These are phyloP conservation scores for Pegoplata infirma DNA, from an alignment of 2,888 invertebrate species.

Conservation along the genomic window DNA sequence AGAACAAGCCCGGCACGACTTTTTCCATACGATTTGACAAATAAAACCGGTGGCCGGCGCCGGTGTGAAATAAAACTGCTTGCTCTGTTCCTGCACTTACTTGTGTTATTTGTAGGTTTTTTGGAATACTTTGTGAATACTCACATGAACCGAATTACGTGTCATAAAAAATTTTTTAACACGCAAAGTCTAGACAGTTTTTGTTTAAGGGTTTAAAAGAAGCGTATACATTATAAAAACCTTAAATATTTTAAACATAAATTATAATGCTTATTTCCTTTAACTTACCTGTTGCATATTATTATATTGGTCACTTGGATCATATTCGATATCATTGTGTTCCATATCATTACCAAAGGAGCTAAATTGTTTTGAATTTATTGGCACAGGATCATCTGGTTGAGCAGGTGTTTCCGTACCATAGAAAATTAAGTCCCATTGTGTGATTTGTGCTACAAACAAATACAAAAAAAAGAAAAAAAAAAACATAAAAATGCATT, in stretches of 20 bases:
- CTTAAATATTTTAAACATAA: constrained; percentile 9
- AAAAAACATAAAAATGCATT: constrained; percentile 6
- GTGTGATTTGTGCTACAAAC: constrained; percentile 81
- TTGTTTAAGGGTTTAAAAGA: background rate
- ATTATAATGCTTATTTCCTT: background rate
- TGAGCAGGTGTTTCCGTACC: constrained; percentile 85
- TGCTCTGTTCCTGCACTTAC: no score
- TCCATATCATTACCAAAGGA: constrained; percentile 78
- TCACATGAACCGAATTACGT: background rate
- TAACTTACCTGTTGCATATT: constrained; percentile 81
- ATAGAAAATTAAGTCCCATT: constrained; percentile 90
- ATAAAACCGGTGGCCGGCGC: no score
- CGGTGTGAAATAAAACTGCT: no score
- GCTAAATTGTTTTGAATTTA: constrained; percentile 71
- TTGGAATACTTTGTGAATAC: no score
- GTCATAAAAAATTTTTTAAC: background rate
- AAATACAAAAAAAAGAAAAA: background rate
- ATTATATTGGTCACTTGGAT: constrained; percentile 81
- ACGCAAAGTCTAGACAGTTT: background rate
- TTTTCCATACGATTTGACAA: no score
- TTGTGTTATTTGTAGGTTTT: no score
- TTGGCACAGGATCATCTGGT: constrained; percentile 77
- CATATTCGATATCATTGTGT: constrained; percentile 81
- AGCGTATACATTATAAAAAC: background rate
- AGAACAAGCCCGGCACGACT: no score